A percentile compares a stretch with the other conserved stretches of the same genome.
Evolutionary conservation across 2,113 vertebrate species (phyloP).

Genomic region (Spilogale gracilis): DNA sequence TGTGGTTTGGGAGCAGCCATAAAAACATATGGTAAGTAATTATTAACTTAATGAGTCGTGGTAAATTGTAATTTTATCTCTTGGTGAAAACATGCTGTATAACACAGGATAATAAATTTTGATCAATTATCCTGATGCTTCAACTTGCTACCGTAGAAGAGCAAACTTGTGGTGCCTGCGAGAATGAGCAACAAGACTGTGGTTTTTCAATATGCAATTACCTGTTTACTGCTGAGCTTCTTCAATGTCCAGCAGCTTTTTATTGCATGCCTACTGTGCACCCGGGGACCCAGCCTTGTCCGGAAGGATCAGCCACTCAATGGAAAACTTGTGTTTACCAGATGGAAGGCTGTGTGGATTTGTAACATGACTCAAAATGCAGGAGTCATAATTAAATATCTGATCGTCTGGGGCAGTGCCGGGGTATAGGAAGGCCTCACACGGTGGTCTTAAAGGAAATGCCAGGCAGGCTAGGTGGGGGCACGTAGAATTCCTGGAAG

Average conservation of each 20-base stretch:
- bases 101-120: conserved; percentile 19
- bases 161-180: conserved; percentile 14
- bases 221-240: not conserved
- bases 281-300: not conserved
- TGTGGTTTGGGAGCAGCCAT: conserved; percentile 58
- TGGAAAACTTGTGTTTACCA: not conserved
- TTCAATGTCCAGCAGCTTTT: not conserved
- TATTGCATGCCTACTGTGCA: not conserved
- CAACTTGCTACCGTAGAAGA: not conserved
- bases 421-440: not conserved
- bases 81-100: conserved; percentile 32
- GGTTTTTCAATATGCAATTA: not conserved
- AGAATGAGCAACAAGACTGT: not conserved
- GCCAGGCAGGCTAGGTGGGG: not conserved
- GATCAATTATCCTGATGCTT: conserved; percentile 73
- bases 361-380: not conserved
- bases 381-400: not conserved
- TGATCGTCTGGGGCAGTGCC: not conserved
- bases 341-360: not conserved
- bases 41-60: conserved; percentile 68
- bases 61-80: conserved; percentile 65
- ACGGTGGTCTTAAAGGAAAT: not conserved
- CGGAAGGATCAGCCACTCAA: not conserved
- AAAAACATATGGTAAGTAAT: conserved; percentile 75
- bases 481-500: not conserved